A percentile compares a stretch with the other conserved stretches of the same genome.
phyloP scores from a whole-genome alignment of 2,113 vertebrate genomes.

The Antennarius striatus region DNA sequence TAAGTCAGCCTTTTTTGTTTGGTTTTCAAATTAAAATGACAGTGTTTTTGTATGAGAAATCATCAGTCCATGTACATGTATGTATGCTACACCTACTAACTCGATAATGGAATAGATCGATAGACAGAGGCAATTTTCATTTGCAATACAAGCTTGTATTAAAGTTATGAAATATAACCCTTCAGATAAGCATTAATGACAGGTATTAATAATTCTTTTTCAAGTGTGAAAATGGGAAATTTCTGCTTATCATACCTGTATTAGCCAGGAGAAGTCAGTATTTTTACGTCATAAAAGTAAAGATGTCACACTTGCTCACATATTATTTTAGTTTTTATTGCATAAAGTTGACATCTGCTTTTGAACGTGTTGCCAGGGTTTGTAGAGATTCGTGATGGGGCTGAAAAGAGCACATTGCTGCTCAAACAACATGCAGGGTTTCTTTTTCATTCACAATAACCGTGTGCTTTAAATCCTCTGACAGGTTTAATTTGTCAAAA shows the following conservation, averaged over 20 bases:
- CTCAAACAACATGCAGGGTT: background rate
- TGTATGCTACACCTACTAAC: background rate
- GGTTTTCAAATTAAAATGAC: too few species aligned
- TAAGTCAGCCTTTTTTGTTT: background rate
- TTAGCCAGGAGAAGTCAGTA: too few species aligned
- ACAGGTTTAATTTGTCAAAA: slow-evolving; percentile 16
- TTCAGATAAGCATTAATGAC: too few species aligned
- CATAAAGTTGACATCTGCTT: background rate
- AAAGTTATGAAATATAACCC: too few species aligned
- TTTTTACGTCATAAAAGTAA: too few species aligned
- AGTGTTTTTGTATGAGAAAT: background rate
- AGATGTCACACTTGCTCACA: too few species aligned
- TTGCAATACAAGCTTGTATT: too few species aligned
- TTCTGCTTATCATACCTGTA: too few species aligned
- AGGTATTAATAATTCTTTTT: too few species aligned
- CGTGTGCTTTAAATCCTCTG: background rate
- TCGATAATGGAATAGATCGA: background rate
- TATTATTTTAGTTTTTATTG: too few species aligned
- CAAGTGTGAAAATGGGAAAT: too few species aligned
- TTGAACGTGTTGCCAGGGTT: background rate
- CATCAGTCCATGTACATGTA: background rate
- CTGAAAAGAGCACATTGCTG: background rate
- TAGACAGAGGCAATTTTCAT: background rate
- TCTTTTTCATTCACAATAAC: too few species aligned
- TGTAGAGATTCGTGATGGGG: background rate